Base-by-base conservation (phyloP, 1,140 invertebrate genomes). In the Polypedilum vanderplanki region DNA sequence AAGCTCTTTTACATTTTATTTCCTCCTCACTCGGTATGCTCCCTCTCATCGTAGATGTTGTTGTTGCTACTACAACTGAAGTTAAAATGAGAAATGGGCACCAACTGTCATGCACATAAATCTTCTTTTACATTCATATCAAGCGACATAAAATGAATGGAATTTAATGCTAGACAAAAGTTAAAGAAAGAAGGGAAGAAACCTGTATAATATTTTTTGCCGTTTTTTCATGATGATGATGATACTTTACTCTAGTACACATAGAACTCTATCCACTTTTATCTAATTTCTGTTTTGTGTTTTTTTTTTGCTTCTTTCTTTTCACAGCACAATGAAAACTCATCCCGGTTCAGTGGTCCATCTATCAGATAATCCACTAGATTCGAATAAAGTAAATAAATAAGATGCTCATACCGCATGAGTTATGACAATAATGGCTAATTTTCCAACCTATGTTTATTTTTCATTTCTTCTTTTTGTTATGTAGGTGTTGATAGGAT, bases 261-360 rank as follows among this genome's bases (percentile, higher is more conserved):
- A 33, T 33, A 33, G 24, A 33, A 5, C 24, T 33, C 5, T 33
- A 33, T 33, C 24, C 1, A 33, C 24, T 5, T 33, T 33, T 33
- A 33, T 33, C 24, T 33, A 33, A 33, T 33, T 33, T 33, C 24
- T 33, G 24, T 33, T 33, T 33, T 33, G 24, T 33, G 24, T 57
- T 46, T 9, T 75, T 77, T 76, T 73, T 74, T n/a, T n/a, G n/a
- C n/a, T n/a, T 78, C 77, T 78, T 78, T 77, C 77, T 84, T 84
- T 83, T 91, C 89, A 70, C 86, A 98, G 96, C 79, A 93, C 91
- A 80, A 88, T 95, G 81, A 94, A 94, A 85, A 97, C 93, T 77
- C 96, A 98, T 87, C 97, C 97, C 75, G 97, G 97, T 76, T 86
- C 93, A 77, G 92, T 98, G 77, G 91, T 98, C 78, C 95, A 97